Base-by-base conservation (phyloP, 2,113 vertebrate genomes). In the Garra rufa region DNA sequence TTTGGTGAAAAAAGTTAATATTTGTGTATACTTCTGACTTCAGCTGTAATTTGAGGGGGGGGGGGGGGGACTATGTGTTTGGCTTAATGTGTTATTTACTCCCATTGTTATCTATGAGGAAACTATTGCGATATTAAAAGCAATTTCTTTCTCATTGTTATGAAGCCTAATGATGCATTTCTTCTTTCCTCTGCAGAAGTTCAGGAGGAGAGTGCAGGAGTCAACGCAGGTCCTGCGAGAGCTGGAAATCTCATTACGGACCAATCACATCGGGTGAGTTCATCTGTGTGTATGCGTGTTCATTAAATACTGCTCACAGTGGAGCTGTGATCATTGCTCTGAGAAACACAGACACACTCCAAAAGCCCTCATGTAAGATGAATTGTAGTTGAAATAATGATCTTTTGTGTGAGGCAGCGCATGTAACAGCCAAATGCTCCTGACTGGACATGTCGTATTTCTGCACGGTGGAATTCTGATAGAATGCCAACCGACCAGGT, bases 221-320 rank as follows among this genome's bases (percentile, higher is more conserved):
- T 99, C 98, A 48, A 99, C 98, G 69, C 97, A 99, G 93, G 96
- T 98, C 88, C 93, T 99, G 89, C 92, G 98, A 94, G 98, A 99
- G 94, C 96, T 99, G 95, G 98, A 99, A 95, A 99, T 99, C 93
- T 99, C 98, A 82, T 94, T 99, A 92, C 95, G 98, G 90, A 99
- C 98, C 86, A 99, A 99, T 94, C 96, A 99, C 78, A 99, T 99
- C 11, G 98, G 98, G 98, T 99, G 93, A 96, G 98, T 92, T 82
- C 2, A 84, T 43, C 28, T 73, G 81, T 70, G n/a, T 86, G 82
- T 85, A 6, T 78, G 41, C 75, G 63, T 80, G 46, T 84, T 63
- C 48, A 83, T 85, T 81, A 50, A 30, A 34, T 30, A 38, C 24
- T 19, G 46, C 34, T 78, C 6, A 78, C 21, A 28, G 30, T 55